Percentiles rank a stretch among this genome's conserved stretches.
These are phyloP conservation scores for Tetragonula carbonaria DNA, from an alignment of 2,888 invertebrate species.

Conservation along the genomic window DNA sequence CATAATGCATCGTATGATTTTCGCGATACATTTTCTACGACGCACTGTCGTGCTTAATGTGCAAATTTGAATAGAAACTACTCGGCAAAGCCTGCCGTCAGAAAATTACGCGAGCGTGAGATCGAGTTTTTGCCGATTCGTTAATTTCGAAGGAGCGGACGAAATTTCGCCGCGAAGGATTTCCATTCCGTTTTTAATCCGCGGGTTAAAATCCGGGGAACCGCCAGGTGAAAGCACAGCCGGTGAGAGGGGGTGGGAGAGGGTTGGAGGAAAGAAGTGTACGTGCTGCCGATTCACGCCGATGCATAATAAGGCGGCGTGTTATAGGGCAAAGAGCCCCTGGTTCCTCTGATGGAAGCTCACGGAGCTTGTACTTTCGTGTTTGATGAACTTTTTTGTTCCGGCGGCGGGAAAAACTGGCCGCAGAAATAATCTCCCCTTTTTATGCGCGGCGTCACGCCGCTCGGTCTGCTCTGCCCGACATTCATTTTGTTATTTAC, in stretches of 20 bases:
- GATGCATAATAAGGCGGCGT: constrained; percentile 37
- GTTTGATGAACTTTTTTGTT: constrained; percentile 57
- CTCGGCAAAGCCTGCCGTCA: not conserved
- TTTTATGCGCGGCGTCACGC: constrained; percentile 51
- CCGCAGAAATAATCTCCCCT: constrained; percentile 48
- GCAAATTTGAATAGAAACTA: not conserved
- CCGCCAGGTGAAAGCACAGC: not conserved
- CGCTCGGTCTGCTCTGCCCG: constrained; percentile 22
- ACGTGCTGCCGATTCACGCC: constrained; percentile 31
- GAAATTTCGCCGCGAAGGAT: not conserved
- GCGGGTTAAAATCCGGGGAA: not conserved
- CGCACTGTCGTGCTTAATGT: not conserved
- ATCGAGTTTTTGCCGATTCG: not conserved
- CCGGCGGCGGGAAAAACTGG: constrained; percentile 11
- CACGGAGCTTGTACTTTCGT: constrained; percentile 31
- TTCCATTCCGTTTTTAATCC: constrained; percentile 12
- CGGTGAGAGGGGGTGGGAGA: not conserved
- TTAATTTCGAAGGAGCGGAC: not conserved
- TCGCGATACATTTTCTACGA: not conserved
- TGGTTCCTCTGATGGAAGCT: constrained; percentile 19
- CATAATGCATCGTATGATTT: too few species aligned
- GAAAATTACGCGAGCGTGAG: not conserved
- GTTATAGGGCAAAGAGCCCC: constrained; percentile 13
- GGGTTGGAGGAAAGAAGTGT: not conserved
- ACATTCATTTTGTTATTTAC: constrained; percentile 47